These are phyloP conservation scores for Apamea crenata DNA, from an alignment of 2,888 invertebrate genomes.

Conservation along the genomic window DNA sequence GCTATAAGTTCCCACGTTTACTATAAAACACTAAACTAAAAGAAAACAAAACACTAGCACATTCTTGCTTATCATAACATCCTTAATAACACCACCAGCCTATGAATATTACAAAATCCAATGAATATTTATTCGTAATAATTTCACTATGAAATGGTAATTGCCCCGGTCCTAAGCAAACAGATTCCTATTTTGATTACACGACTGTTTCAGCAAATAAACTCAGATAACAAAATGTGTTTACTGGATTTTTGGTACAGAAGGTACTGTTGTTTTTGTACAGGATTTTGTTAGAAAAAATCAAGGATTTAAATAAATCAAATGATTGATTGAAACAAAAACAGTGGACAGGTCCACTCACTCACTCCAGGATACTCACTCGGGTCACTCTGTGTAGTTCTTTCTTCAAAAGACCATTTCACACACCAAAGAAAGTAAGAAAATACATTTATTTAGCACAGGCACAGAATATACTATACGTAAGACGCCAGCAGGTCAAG, in stretches of 20 bases:
- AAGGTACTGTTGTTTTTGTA: background rate
- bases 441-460: no score
- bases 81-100: conserved; percentile 23
- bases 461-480: no score
- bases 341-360: background rate
- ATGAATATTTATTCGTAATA: conserved; percentile 68
- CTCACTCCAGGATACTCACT: no score
- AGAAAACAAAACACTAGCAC: conserved; percentile 11
- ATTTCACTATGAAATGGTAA: conserved; percentile 68
- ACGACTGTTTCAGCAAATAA: conserved; percentile 56
- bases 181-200: conserved; percentile 64
- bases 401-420: background rate
- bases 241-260: conserved; percentile 35
- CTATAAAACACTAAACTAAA: background rate
- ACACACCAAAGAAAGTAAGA: background rate
- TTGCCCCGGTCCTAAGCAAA: conserved; percentile 63
- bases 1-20: background rate
- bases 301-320: background rate
- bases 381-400: no score
- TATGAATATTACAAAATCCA: conserved; percentile 62
- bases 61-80: conserved; percentile 37
- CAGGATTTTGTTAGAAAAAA: background rate
- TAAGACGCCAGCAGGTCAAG: no score
- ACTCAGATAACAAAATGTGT: conserved; percentile 42
- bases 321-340: background rate